These are phyloP conservation scores for Fissipunctia ypsillon DNA, from an alignment of 2,888 invertebrate species.

Conservation along the genomic window DNA sequence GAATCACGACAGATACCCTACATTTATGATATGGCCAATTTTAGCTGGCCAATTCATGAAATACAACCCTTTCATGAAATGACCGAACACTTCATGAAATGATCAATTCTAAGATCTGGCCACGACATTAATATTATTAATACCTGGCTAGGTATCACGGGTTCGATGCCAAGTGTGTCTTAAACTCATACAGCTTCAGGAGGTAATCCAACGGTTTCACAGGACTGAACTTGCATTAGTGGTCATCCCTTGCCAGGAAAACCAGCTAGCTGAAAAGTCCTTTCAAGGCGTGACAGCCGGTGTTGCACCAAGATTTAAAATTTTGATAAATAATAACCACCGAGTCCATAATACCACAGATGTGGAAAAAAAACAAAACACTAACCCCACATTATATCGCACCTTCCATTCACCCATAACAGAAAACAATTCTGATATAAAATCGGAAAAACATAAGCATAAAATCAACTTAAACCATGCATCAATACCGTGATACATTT, in stretches of 20 bases:
- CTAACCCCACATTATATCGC: too few relatives aligned
- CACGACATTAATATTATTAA: too few relatives aligned
- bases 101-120: too few relatives aligned
- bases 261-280: background rate
- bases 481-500: slow-evolving; percentile 33
- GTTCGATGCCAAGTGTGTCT: background rate
- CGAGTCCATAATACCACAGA: background rate
- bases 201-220: background rate
- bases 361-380: background rate
- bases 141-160: background rate
- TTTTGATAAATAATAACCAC: background rate
- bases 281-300: background rate
- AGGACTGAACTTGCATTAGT: background rate
- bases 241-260: background rate
- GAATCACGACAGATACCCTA: too few relatives aligned
- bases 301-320: background rate
- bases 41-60: too few relatives aligned
- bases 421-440: background rate
- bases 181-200: background rate
- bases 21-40: too few relatives aligned
- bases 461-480: slow-evolving; percentile 19
- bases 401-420: background rate
- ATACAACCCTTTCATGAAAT: too few relatives aligned
- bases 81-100: too few relatives aligned
- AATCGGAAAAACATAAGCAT: background rate